Conservation (phyloP, 2,888 invertebrate genomes). For the Phlogophora meticulosa region DNA sequence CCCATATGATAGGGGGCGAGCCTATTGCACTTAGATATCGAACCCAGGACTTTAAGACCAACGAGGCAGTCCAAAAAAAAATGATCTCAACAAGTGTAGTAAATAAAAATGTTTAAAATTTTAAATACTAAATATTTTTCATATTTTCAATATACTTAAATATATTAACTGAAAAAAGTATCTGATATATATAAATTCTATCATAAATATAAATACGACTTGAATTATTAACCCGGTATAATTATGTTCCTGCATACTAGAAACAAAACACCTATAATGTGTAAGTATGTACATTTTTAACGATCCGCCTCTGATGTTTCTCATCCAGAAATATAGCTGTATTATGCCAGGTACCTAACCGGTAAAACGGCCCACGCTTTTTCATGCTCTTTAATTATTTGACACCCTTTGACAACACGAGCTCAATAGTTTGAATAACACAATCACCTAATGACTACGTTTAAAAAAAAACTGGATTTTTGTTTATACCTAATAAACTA, state of each 20-base stretch:
- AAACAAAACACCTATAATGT: slow-evolving; percentile 3
- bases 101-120: too few species aligned
- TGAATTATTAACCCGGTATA: too few species aligned
- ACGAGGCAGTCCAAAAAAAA: too few species aligned
- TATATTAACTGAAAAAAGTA: too few species aligned
- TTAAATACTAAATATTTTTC: too few species aligned
- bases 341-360: not conserved
- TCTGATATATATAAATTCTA: too few species aligned
- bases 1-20: too few species aligned
- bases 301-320: not conserved
- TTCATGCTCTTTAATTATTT: slow-evolving; percentile 12
- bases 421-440: not conserved
- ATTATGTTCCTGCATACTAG: not conserved
- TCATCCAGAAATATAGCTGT: slow-evolving; percentile 14
- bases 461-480: slow-evolving; percentile 14
- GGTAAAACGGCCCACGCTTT: not conserved
- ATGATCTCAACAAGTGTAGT: too few species aligned
- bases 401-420: not conserved
- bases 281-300: slow-evolving; percentile 5
- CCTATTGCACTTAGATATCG: too few species aligned
- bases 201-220: too few species aligned
- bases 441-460: not conserved
- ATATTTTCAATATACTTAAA: too few species aligned
- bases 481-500: slow-evolving; percentile 14
- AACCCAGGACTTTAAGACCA: too few species aligned